These are phyloP conservation scores for Delphinapterus leucas DNA, from an alignment of 2,113 vertebrate genomes.

Conservation along the genomic window DNA sequence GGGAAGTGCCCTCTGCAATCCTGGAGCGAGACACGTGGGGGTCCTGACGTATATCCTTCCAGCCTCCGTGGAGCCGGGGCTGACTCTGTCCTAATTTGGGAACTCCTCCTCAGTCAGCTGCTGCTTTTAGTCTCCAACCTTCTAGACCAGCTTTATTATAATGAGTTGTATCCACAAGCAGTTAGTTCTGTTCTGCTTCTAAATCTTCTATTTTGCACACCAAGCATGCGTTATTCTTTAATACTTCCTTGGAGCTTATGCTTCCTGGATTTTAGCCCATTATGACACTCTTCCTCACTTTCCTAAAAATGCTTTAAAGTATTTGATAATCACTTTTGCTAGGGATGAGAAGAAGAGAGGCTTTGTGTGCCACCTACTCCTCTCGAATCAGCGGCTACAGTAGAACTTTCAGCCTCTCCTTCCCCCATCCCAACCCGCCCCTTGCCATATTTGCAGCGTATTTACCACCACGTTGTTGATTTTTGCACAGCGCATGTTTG, in stretches of 20 bases:
- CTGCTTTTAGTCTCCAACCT: not conserved
- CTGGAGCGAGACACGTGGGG: fast-evolving
- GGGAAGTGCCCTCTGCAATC: not conserved
- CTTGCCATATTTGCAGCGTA: not conserved
- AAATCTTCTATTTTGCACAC: not conserved
- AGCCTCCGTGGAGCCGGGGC: not conserved
- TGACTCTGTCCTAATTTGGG: not conserved
- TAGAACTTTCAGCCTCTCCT: not conserved
- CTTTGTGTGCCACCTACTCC: not conserved
- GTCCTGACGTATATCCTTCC: not conserved
- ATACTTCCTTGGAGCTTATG: not conserved
- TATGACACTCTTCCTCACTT: not conserved
- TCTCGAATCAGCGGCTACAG: not conserved
- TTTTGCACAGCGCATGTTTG: not conserved
- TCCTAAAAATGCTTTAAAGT: not conserved
- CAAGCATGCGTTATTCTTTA: not conserved
- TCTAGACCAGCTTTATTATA: not conserved
- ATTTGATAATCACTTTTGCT: not conserved
- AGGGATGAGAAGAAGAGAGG: not conserved
- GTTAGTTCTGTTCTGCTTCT: not conserved
- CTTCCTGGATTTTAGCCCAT: not conserved
- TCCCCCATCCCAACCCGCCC: not conserved
- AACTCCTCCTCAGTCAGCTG: not conserved
- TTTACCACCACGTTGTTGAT: not conserved
- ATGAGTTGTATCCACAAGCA: not conserved